These are phyloP conservation scores for Epizoanthus illoricatus DNA, from an alignment of 92 coral and sea anemone species.

Conservation along the genomic window DNA sequence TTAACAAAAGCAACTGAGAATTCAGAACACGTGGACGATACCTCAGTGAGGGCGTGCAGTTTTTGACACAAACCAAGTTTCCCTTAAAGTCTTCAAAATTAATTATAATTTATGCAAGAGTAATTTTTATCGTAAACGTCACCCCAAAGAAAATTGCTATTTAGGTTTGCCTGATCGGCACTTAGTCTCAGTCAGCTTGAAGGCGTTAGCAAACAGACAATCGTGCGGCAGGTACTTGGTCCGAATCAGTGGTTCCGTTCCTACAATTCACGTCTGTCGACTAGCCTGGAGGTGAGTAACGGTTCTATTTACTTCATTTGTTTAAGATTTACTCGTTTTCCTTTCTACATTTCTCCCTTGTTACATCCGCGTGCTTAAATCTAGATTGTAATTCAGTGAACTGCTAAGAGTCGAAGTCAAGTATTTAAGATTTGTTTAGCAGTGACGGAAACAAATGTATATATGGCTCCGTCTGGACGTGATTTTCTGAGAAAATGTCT, in stretches of 20 bases:
- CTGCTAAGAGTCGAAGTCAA: not conserved
- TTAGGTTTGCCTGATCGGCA: not conserved
- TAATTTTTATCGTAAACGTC: not conserved
- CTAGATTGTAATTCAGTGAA: not conserved
- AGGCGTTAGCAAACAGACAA: constrained; percentile 12
- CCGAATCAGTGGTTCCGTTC: constrained; percentile 7
- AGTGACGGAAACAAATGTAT: no score
- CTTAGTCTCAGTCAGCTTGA: not conserved
- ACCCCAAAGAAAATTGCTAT: not conserved
- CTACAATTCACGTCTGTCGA: not conserved
- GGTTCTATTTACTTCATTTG: not conserved
- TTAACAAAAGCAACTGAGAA: not conserved
- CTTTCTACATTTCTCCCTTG: not conserved
- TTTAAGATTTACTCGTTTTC: not conserved
- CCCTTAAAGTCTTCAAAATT: not conserved
- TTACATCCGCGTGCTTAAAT: not conserved
- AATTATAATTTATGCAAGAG: not conserved
- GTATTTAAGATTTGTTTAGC: not conserved
- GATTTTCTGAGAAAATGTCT: no score
- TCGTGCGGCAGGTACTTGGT: constrained; percentile 16
- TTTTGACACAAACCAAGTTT: not conserved
- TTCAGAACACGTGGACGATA: not conserved
- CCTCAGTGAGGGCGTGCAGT: not conserved
- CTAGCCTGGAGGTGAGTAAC: constrained; percentile 22
- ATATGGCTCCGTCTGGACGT: no score